These are phyloP conservation scores for Scomberomorus guttatus DNA, from an alignment of 2,797 vertebrate genomes.

Conservation along the genomic window DNA sequence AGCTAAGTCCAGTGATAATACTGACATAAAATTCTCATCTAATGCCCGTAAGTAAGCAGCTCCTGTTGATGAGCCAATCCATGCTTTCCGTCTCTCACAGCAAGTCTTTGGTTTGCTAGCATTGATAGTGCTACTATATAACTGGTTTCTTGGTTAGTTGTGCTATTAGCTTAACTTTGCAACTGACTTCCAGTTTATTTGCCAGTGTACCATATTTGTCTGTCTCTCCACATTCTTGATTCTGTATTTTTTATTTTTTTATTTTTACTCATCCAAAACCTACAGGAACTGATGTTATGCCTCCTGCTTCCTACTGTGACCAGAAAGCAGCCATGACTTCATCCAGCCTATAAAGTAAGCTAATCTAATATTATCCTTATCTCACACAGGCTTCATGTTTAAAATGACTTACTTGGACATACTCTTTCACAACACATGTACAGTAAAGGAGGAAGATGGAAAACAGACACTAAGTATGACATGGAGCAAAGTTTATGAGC, in stretches of 20 bases:
- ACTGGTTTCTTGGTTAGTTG: background rate
- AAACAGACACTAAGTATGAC: slow-evolving; percentile 48
- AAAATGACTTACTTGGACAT: slow-evolving; percentile 56
- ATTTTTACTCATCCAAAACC: background rate
- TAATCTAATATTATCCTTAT: slow-evolving; percentile 56
- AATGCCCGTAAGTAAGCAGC: too few relatives aligned
- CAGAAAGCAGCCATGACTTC: slow-evolving; percentile 44
- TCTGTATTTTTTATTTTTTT: background rate
- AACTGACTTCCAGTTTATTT: background rate
- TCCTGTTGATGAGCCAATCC: background rate
- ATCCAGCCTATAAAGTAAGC: slow-evolving; percentile 58
- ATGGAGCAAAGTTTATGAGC: slow-evolving; percentile 61
- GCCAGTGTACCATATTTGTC: background rate
- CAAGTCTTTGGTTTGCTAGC: background rate
- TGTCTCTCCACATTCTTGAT: background rate
- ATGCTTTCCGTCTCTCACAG: background rate
- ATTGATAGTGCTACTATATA: background rate
- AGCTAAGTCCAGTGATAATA: background rate
- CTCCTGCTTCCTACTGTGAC: slow-evolving; percentile 9
- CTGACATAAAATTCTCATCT: too few relatives aligned
- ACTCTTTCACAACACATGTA: slow-evolving; percentile 40
- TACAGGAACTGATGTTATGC: background rate
- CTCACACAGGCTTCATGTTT: slow-evolving; percentile 37
- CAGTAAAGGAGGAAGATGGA: slow-evolving; percentile 46
- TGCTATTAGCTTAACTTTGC: background rate